A percentile compares a stretch with the other conserved stretches of the same genome.
These are phyloP conservation scores for Carassius auratus DNA, from an alignment of 2,113 vertebrate species.

Conservation along the genomic window DNA sequence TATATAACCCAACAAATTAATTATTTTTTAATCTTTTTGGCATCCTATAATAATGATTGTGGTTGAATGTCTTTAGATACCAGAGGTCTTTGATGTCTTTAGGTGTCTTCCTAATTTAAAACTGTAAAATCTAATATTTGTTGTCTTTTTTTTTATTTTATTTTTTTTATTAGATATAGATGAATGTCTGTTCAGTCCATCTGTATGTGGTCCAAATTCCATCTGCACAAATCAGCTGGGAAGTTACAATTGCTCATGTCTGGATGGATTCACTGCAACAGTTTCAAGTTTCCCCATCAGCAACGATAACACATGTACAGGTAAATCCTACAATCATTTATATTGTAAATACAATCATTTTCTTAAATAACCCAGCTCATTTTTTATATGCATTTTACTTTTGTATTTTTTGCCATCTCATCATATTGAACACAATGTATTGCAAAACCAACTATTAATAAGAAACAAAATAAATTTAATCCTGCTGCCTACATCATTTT, in stretches of 20 bases:
- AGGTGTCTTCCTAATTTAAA: background rate
- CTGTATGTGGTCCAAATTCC: background rate
- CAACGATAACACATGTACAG: background rate
- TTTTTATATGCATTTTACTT: too few relatives aligned
- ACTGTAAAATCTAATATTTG: background rate
- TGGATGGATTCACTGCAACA: background rate
- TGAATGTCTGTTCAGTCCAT: background rate
- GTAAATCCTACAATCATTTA: background rate
- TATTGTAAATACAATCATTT: too few relatives aligned
- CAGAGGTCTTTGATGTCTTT: background rate
- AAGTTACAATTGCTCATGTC: background rate
- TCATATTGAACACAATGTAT: too few relatives aligned
- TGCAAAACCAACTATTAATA: background rate
- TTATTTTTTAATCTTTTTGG: accelerated
- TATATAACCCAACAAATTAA: background rate
- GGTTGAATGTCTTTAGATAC: background rate
- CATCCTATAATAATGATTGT: background rate
- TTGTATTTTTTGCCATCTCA: too few relatives aligned
- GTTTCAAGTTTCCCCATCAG: background rate
- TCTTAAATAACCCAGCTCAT: too few relatives aligned
- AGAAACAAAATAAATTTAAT: background rate
- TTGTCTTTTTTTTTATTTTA: too few relatives aligned
- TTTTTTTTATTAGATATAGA: background rate
- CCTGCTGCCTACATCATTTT: background rate
- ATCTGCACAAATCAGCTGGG: background rate